These are phyloP conservation scores for Temnothorax nylanderi DNA, from an alignment of 1,140 invertebrate genomes.

Conservation along the genomic window DNA sequence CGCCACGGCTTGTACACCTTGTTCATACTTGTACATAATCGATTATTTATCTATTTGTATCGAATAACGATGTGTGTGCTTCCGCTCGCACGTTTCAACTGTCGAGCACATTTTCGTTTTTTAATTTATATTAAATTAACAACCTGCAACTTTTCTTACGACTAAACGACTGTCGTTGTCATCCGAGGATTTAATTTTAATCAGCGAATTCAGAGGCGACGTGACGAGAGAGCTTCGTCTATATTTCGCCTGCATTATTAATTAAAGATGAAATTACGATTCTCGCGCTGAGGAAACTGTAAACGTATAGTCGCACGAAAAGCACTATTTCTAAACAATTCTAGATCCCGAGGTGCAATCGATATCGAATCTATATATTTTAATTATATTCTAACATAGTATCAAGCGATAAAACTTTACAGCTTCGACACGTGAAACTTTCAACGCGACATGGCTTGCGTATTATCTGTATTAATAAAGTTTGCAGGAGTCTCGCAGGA, in stretches of 20 bases:
- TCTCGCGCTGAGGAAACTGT: background rate
- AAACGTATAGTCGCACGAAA: background rate
- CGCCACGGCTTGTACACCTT: constrained; percentile 77
- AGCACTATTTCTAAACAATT: background rate
- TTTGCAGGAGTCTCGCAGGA: background rate
- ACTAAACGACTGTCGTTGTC: background rate
- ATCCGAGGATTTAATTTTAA: constrained; percentile 10
- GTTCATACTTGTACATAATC: constrained; percentile 83
- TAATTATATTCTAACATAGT: background rate
- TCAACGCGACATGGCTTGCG: background rate
- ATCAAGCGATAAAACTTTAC: constrained; percentile 20
- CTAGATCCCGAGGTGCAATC: background rate
- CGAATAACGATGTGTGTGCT: constrained; percentile 49
- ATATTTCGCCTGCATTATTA: constrained; percentile 17
- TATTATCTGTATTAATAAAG: constrained; percentile 30
- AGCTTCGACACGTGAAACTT: background rate
- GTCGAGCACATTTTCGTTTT: background rate
- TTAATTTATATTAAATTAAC: constrained; percentile 1
- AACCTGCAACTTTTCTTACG: background rate
- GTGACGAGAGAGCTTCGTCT: background rate
- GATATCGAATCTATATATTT: background rate
- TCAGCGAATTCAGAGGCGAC: constrained; percentile 9
- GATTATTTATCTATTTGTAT: constrained; percentile 76
- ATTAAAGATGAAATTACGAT: constrained; percentile 7
- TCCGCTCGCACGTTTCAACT: constrained; percentile 46